phyloP scores from a whole-genome alignment of 1,140 invertebrate species.

The Lamellibrachia luymesi region DNA sequence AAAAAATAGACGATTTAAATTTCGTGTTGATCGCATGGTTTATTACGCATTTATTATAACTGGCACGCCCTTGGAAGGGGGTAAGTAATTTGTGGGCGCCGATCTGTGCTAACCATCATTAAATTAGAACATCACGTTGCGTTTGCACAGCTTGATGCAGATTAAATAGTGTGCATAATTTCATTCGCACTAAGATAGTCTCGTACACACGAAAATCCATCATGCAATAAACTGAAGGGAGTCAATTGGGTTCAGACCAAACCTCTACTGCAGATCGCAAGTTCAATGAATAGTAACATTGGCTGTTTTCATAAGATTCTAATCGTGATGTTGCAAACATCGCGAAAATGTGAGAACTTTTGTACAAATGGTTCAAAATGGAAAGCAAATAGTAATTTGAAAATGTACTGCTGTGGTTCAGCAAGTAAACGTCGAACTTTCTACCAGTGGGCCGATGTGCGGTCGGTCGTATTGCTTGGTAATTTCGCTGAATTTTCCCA shows the following conservation, averaged over 20 bases:
- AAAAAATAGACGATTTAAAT: neutral
- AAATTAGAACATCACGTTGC: neutral
- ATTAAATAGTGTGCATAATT: neutral
- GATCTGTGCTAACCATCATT: neutral
- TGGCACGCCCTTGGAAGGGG: neutral
- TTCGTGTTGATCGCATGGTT: neutral
- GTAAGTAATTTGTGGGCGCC: neutral
- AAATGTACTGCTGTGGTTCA: too few relatives aligned
- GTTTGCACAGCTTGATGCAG: neutral
- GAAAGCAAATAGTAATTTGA: too few relatives aligned
- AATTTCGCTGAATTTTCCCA: too few relatives aligned
- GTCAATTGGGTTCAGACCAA: neutral
- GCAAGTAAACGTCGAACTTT: too few relatives aligned
- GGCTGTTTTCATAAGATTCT: too few relatives aligned
- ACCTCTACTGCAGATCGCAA: too few relatives aligned
- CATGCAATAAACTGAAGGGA: neutral
- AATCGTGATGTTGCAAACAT: too few relatives aligned
- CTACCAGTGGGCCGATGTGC: too few relatives aligned
- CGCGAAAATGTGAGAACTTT: too few relatives aligned
- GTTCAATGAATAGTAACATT: too few relatives aligned
- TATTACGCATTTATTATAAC: neutral
- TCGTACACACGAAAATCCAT: neutral
- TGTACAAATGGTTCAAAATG: too few relatives aligned
- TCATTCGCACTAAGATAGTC: neutral
- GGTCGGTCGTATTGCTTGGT: too few relatives aligned